Base-by-base conservation (phyloP, 1,140 invertebrate species). In the Brachionus paranguensis region DNA sequence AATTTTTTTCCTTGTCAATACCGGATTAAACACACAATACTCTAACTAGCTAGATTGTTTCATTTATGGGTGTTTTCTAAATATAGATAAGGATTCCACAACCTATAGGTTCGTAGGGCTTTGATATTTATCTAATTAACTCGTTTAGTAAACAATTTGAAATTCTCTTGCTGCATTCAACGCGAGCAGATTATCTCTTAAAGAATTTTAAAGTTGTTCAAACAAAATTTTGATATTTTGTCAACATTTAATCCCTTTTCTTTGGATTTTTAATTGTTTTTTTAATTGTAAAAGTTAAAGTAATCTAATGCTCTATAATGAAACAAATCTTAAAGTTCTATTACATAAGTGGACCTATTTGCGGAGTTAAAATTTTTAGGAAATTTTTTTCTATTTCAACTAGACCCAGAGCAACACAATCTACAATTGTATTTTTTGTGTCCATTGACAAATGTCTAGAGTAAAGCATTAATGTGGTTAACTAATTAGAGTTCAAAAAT, bases 91-190 rank as follows among this genome's bases (percentile, higher is more conserved):
- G 68, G 68, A 72, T 72, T 72, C 68, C 68, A 33, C 68, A 43
- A 41, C 33, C 20, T 41, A 41, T 17, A 41, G 7, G n/a, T n/a
- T 41, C 43, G 33, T 41, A 72, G 41, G 41, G 68, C 3, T 72
- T 72, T 72, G 68, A 72, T 72, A 72, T 72, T 72, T 72, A 72
- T 72, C 68, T 72, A 72, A 72, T 72, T 72, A 72, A 43, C 68
- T 72, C 68, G 68, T 72, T 72, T 45, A 43, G 68, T 72, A 41
- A 72, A 72, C 68, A 72, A 72, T 37, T 20, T 43, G 33, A 72
- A 41, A 72, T 60, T 60, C 53, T 20, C 53, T 60, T 8, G 17
- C 20, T 20, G n/a, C 53, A 60, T 60, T 60, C 53, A 60, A 60
- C 0, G 53, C 53, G 53, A 60, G 53, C 53, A 60, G 53, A 60